phyloP scores from a whole-genome alignment of 2,797 vertebrate genomes.

The Leptatherina wallacei region DNA sequence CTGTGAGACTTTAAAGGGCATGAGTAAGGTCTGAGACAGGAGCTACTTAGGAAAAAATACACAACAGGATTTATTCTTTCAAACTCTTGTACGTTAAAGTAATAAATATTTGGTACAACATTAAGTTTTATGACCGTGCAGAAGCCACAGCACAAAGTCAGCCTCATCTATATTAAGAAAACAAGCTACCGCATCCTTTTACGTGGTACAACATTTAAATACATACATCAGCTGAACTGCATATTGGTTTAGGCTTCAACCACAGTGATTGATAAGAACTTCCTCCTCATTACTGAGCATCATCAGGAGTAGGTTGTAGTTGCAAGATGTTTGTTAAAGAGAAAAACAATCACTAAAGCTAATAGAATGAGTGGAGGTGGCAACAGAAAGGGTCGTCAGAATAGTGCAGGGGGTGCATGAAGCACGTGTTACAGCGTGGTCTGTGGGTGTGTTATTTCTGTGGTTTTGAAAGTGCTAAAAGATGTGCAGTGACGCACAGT shows the following conservation, averaged over 20 bases:
- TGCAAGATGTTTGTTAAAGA: not conserved
- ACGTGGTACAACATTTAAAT: not conserved
- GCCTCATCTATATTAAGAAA: not conserved
- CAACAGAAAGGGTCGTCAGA: not conserved
- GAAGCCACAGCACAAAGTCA: not conserved
- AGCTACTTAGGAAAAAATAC: not conserved
- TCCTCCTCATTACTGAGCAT: not conserved
- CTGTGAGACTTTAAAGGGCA: not conserved
- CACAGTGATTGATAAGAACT: not conserved
- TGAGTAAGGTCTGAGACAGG: not conserved
- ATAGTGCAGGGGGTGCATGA: not conserved
- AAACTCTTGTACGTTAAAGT: too few relatives aligned
- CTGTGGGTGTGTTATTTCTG: slow-evolving; percentile 32
- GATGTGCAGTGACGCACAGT: not conserved
- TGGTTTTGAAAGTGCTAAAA: slow-evolving; percentile 54
- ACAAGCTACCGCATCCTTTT: not conserved
- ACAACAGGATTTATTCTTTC: too few relatives aligned
- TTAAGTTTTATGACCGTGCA: not conserved
- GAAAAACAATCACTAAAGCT: not conserved
- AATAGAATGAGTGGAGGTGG: not conserved
- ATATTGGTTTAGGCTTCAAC: slow-evolving; percentile 9
- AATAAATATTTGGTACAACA: not conserved
- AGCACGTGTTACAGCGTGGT: not conserved
- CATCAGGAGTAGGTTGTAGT: too few relatives aligned
- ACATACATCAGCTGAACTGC: not conserved